Base-by-base conservation (phyloP, 2,797 vertebrate genomes). In the Lerista edwardsae region DNA sequence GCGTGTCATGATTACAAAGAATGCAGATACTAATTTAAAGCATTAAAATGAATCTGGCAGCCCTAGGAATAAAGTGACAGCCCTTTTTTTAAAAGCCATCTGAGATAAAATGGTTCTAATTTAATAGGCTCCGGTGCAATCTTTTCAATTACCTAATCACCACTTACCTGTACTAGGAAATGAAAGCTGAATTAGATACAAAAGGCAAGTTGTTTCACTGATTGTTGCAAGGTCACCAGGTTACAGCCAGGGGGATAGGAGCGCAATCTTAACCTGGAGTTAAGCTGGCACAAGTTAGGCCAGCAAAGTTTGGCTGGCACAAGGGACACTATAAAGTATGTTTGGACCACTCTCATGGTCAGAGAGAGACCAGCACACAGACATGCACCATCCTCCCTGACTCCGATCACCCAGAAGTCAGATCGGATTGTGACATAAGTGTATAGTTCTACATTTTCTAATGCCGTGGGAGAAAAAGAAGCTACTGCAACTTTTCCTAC, bases 21-120 rank as follows among this genome's bases (percentile, higher is more conserved):
- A 80, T 55, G 67, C 11, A 23, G n/a, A 44, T 51, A 62, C 47
- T 84, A 76, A 85, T 75, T 78, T 88, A 88, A 83, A 90, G 83
- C 17, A 19, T 80, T 39, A 74, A n/a, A 84, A 44, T 0, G 1
- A 86, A 88, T 73, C 0, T 0, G 12, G 34, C 84, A 34, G 79
- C 81, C 59, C 79, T 4, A 55, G 71, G 68, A 91, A 85, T 61
- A 76, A 57, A 27, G 1, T 23, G 59, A 85, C 59, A 78, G 51
- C 4, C 78, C 44, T 76, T 19, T 75, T 29, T 29, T 65, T 57
- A 91, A 92, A 89, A 84, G 55, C 31, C 36, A 84, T 84, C 82
- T 84, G 23, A 86, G 79, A 85, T 74, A 84, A 83, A 87, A 90
- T 87, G 67, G 68, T 83, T 86, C 55, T 83, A 83, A 83, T 44